Conservation (phyloP, 2,113 vertebrate species). For the Bufo gargarizans region DNA sequence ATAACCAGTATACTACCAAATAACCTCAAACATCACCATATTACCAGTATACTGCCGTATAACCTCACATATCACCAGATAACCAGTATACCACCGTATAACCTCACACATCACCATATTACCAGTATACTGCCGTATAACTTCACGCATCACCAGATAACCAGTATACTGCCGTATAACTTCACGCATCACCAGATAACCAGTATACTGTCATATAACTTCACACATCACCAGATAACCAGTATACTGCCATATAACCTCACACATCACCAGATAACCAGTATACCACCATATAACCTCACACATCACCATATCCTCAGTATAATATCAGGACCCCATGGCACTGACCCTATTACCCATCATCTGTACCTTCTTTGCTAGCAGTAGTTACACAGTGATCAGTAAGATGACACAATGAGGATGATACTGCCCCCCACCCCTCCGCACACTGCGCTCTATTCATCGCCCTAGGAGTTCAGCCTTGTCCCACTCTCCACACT, state of each 20-base stretch:
- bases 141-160: neutral
- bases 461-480: neutral
- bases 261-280: neutral
- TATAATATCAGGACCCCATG: neutral
- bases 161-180: neutral
- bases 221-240: neutral
- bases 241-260: neutral
- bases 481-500: neutral
- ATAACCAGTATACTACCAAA: too few relatives aligned
- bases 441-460: neutral
- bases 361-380: neutral
- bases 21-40: too few relatives aligned
- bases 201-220: neutral
- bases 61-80: neutral
- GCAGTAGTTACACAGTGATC: neutral
- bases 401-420: too few relatives aligned
- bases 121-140: neutral
- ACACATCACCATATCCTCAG: neutral
- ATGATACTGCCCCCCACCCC: neutral
- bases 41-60: too few relatives aligned
- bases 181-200: neutral
- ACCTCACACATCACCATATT: neutral
- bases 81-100: neutral
- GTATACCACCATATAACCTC: neutral
- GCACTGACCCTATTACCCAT: neutral